Conservation (phyloP, 2,797 vertebrate species). For the Catharus ustulatus region DNA sequence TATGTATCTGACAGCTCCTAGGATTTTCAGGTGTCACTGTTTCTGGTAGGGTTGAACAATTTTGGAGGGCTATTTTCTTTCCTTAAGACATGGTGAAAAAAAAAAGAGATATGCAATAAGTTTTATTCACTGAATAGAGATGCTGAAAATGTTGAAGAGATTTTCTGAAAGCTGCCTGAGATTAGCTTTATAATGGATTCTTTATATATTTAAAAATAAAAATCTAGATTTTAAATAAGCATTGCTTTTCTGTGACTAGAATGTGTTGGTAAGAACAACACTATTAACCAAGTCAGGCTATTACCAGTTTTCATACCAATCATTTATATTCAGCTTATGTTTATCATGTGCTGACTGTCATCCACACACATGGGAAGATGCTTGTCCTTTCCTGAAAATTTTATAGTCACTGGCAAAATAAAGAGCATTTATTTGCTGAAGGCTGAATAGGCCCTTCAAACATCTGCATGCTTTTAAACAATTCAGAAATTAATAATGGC, state of each 20-base stretch:
- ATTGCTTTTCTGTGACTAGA: background rate
- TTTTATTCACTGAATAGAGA: background rate
- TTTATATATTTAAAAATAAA: background rate
- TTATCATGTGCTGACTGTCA: background rate
- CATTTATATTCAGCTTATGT: background rate
- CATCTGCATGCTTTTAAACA: background rate
- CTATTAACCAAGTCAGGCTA: background rate
- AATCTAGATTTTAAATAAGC: background rate
- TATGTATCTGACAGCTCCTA: background rate
- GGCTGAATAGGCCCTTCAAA: background rate
- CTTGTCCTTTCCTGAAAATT: background rate
- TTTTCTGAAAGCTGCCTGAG: slow-evolving; percentile 8
- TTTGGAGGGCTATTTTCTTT: background rate
- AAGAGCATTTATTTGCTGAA: background rate
- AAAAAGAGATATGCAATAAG: background rate
- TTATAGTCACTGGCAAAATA: background rate
- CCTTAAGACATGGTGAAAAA: background rate
- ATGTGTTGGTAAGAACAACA: background rate
- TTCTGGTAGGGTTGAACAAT: background rate
- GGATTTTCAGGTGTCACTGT: background rate
- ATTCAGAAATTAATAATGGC: slow-evolving; percentile 2
- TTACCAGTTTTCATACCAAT: background rate
- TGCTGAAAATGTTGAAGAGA: background rate
- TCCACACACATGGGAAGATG: background rate
- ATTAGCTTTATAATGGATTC: background rate